A percentile compares a stretch with the other conserved stretches of the same genome.
Evolutionary conservation across 2,113 vertebrate genomes (phyloP).

Genomic region (Megaceryle torquata): DNA sequence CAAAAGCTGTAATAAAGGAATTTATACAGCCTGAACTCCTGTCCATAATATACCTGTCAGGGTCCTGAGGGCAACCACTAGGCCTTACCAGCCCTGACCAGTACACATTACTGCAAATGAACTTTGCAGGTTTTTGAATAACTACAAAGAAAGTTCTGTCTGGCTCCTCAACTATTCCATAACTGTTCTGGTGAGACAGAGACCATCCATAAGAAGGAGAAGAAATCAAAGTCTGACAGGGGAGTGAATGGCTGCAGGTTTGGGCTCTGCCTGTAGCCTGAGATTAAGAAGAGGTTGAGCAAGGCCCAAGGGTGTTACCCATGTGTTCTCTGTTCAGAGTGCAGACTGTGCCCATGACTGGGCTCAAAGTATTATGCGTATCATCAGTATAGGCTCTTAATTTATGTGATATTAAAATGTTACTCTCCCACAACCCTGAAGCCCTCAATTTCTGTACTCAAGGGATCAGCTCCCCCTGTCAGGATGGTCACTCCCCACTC

Average conservation of each 20-base stretch:
- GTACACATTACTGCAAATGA: background rate
- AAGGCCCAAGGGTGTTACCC: background rate
- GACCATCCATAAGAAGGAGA: background rate
- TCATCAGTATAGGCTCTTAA: background rate
- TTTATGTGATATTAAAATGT: background rate
- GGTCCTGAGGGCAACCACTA: background rate
- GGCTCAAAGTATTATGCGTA: background rate
- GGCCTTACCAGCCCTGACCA: background rate
- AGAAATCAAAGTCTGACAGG: background rate
- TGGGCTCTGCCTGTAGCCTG: background rate
- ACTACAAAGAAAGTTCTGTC: background rate
- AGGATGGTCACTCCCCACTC: accelerated
- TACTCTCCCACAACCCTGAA: background rate
- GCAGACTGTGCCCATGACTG: background rate
- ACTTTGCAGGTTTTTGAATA: background rate
- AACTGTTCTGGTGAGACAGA: background rate
- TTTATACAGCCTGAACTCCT: background rate
- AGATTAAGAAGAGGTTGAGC: background rate
- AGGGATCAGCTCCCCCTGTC: accelerated
- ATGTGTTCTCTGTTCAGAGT: background rate
- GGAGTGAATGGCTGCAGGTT: background rate
- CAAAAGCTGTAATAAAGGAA: background rate
- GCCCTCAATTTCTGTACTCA: accelerated
- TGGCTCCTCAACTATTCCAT: background rate
- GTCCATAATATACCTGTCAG: background rate